Base-by-base conservation (phyloP, 2,888 invertebrate species). In the Sympetrum striolatum region DNA sequence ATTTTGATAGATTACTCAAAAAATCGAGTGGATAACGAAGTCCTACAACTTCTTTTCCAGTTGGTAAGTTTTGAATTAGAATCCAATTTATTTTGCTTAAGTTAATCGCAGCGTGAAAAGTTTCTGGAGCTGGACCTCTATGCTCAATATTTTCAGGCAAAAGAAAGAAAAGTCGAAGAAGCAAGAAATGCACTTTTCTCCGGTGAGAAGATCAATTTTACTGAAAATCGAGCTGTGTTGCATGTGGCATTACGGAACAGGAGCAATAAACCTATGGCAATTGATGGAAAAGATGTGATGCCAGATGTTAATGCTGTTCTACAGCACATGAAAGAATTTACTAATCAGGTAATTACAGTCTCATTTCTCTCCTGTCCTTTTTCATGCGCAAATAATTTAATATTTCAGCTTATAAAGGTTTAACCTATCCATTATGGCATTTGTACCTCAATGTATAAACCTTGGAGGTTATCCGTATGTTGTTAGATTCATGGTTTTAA, bases 121-220 rank as follows among this genome's bases (percentile, higher is more conserved):
- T 37, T 79, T 90, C 58, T 25, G 53, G 12, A n/a, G 18, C 4
- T 73, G 22, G 22, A 6, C 10, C 18, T 18, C 18, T 79, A 15
- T 79, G 35, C 31, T 73, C 22, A 22, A 44, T 44, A 44, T 35
- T 90, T 92, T 58, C 92, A 96, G 96, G 96, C 96, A 8, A 94
- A 94, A 92, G 96, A 96, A 80, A 95, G 99, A 22, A 96, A 97
- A 92, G 96, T 99, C 58, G 97, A 97, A 93, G 95, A 96, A 92
- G 97, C 98, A 48, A 96, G 99, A 92, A 96, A 98, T 94, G 97
- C 97, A 44, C 99, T 99, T 99, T 99, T 96, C 93, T 92, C 93
- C 86, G 99, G 99, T n/a, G 96, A 97, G 93, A 98, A 98, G 94
- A 99, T 99, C 92, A 99, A 99, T 95, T 98, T 98, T 93, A 99